Base-by-base conservation (phyloP, 1,140 invertebrate genomes). In the Maniola jurtina region DNA sequence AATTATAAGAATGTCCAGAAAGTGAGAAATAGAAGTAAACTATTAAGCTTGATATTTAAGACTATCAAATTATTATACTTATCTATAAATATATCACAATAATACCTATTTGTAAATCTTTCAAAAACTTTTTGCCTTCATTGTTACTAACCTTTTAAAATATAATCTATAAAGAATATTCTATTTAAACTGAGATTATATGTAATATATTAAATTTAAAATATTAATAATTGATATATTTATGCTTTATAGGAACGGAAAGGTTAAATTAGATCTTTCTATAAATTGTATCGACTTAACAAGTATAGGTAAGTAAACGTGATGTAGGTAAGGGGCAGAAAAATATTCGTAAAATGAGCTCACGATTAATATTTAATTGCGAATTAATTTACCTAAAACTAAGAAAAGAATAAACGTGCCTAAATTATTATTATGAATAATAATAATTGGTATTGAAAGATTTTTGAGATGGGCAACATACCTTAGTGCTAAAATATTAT, bases 21-120 rank as follows among this genome's bases (percentile, higher is more conserved):
- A 83, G 85, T 88, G 84, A 87, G 83, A 85, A 77, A 72, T 83
- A 84, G 79, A 66, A 58, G 57, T 77, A 83, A 76, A 70, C 16
- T 62, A 15, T 66, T 61, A 72, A 75, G 64, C 57, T 70, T 56
- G 70, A 42, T 25, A 68, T 57, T 52, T 75, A 72, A 76, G 64
- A 60, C 15, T 68, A 64, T 69, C 42, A 45, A 45, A 45, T 45
- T 45, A 45, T 45, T 45, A 45, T 56, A 64, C 50, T 34, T 33
- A 42, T 56, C 14, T 56, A 57, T 67, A 68, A 74, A 63, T 56
- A 66, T 71, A 65, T 70, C 65, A 76, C 38, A 71, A 52, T 76
- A 77, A 79, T 76, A 77, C 60, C 68, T 73, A 73, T 73, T 80
- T 79, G 72, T 80, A 62, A 79, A 74, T 72, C 74, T 82, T 71